Evolutionary conservation across 2,113 vertebrate genomes (phyloP), one percentile per base, ranked within the genome.

Genomic region (Cettia cetti): DNA sequence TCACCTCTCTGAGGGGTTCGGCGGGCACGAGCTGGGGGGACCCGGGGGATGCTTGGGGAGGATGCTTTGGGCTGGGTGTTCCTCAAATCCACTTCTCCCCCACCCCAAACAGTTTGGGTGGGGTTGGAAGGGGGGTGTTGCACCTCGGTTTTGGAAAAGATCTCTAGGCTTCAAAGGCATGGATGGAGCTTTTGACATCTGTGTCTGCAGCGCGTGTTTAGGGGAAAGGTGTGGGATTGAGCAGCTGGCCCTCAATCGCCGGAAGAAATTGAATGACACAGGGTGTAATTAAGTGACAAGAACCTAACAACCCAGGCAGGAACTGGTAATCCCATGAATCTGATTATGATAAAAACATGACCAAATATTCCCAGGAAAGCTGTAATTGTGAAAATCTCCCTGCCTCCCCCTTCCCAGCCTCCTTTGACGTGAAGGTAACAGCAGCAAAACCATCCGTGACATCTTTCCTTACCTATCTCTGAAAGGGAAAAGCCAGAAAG

Each of bases 281-380:
- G 91, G 81, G 89, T 92, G 78, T 92, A 94, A 94, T 92, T 94
- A 89, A 91, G 77, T 83, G 89, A 94, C 82, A 86, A 91, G 92
- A 65, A 93, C 74, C 83, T 86, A 80, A 84, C 50, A 81, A 59
- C 72, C 89, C 90, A 94, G 84, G 84, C 9, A 13, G 86, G 84
- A 95, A 71, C 84, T 94, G 87, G 89, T 94, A 94, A 89, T 82
- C 92, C 78, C 44, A 5, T 47, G 27, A 79, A 95, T 96, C 93
- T 88, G 89, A 90, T 94, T 61, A 87, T 40, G 88, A 60, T 88
- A 50, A 75, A 95, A 91, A 45, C 68, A 56, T 1, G 11, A 82
- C 75, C 82, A 91, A 86, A 92, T 94, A 82, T 84, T 95, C 85
- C 91, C 76, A 76, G 49, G 71, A 84, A 91, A 92, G 64, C 65